Percentiles rank a stretch among this genome's conserved stretches.
Conservation (phyloP, 2,113 vertebrate genomes). For the Nesoenas mayeri region DNA sequence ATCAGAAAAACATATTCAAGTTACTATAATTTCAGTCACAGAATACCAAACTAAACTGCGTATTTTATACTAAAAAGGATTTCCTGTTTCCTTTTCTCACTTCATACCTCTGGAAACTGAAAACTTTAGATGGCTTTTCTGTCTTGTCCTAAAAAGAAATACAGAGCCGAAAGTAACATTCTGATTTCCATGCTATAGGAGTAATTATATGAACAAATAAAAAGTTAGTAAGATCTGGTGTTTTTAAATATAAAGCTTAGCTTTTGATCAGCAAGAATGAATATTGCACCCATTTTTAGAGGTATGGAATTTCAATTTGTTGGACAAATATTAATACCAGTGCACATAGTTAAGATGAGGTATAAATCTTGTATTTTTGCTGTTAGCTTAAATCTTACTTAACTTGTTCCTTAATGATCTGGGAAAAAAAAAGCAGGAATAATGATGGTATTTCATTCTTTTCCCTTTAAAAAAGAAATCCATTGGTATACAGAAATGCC, state of each 20-base stretch:
- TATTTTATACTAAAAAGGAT: background rate
- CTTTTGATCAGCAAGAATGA: background rate
- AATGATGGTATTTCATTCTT: background rate
- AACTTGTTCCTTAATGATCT: background rate
- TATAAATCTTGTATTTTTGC: background rate
- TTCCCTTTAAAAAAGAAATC: background rate
- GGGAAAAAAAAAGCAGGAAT: background rate
- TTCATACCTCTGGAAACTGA: background rate
- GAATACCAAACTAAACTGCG: background rate
- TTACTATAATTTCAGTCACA: background rate
- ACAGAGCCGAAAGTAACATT: background rate
- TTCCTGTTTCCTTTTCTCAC: background rate
- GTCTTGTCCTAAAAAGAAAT: background rate
- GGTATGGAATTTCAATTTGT: background rate
- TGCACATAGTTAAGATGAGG: background rate
- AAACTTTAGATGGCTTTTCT: background rate
- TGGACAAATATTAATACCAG: background rate
- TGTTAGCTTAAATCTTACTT: background rate
- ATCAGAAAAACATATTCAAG: background rate
- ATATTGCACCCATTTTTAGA: background rate
- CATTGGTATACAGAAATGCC: background rate
- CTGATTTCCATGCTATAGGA: background rate
- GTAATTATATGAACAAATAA: background rate
- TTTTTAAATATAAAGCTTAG: background rate
- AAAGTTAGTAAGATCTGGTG: background rate